phyloP scores from a whole-genome alignment of 2,888 invertebrate species.

The Synanthedon formicaeformis region DNA sequence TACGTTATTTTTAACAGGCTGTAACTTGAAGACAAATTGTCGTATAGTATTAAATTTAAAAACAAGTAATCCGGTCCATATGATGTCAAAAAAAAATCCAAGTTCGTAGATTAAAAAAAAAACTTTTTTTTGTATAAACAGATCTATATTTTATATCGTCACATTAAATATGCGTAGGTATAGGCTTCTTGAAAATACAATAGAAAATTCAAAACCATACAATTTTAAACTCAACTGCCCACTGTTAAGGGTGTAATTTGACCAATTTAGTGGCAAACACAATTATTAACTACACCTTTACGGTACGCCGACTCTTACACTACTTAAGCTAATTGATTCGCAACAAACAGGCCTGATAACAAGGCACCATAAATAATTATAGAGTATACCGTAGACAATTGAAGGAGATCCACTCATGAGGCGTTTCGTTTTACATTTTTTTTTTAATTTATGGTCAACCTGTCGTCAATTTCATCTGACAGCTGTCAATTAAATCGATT shows the following conservation, averaged over 20 bases:
- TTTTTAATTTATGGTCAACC: not conserved
- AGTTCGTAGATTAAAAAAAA: too few relatives aligned
- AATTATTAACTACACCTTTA: conserved; percentile 5
- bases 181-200: not conserved
- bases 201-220: not conserved
- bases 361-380: conserved; percentile 5
- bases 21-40: too few relatives aligned
- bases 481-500: not conserved
- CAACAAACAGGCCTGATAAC: conserved; percentile 19
- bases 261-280: too few relatives aligned
- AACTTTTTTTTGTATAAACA: too few relatives aligned
- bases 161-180: too few relatives aligned
- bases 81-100: too few relatives aligned
- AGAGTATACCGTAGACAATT: conserved; percentile 14
- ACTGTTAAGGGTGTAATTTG: not conserved
- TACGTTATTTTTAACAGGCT: too few relatives aligned
- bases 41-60: too few relatives aligned
- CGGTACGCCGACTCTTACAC: conserved; percentile 6
- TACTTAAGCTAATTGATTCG: conserved; percentile 23
- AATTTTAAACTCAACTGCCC: not conserved
- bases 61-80: too few relatives aligned
- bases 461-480: not conserved
- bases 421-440: conserved; percentile 13
- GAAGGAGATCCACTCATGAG: conserved; percentile 7
- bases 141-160: too few relatives aligned